These are phyloP conservation scores for Sceloporus tristichus DNA, from an alignment of 2,113 vertebrate genomes.

Conservation along the genomic window DNA sequence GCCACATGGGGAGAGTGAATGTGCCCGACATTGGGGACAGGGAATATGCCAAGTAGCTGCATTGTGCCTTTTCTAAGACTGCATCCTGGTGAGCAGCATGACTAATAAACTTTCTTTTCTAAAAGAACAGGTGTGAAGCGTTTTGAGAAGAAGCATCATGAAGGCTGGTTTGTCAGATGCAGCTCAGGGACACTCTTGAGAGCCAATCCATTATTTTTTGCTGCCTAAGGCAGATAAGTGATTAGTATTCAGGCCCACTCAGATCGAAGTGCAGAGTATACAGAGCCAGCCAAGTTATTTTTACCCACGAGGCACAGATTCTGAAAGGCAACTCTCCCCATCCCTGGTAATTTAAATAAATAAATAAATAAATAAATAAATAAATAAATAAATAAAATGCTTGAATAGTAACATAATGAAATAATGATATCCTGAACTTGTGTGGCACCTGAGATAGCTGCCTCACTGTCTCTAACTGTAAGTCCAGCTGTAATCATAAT, in stretches of 20 bases:
- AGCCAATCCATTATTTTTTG: neutral
- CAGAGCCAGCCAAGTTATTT: neutral
- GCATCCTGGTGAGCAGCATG: slow-evolving; percentile 74
- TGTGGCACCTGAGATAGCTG: too few species aligned
- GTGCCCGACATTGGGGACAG: too few species aligned
- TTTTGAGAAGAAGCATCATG: neutral
- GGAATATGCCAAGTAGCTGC: neutral
- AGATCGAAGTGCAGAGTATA: neutral
- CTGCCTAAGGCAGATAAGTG: neutral
- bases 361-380: too few species aligned
- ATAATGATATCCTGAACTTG: too few species aligned
- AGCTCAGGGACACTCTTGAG: neutral
- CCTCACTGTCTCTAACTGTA: too few species aligned
- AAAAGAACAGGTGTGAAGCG: slow-evolving; percentile 55
- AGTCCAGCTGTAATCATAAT: too few species aligned
- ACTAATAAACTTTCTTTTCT: slow-evolving; percentile 83
- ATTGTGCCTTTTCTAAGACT: slow-evolving; percentile 40
- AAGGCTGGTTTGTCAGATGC: neutral
- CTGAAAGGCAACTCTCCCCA: too few species aligned
- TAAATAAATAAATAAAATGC: too few species aligned
- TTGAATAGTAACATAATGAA: too few species aligned
- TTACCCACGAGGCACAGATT: too few species aligned
- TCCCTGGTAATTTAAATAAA: too few species aligned
- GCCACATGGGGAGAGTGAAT: neutral
- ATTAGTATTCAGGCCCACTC: too few species aligned